phyloP scores from a whole-genome alignment of 2,113 vertebrate species.

The Myiopsitta monachus region DNA sequence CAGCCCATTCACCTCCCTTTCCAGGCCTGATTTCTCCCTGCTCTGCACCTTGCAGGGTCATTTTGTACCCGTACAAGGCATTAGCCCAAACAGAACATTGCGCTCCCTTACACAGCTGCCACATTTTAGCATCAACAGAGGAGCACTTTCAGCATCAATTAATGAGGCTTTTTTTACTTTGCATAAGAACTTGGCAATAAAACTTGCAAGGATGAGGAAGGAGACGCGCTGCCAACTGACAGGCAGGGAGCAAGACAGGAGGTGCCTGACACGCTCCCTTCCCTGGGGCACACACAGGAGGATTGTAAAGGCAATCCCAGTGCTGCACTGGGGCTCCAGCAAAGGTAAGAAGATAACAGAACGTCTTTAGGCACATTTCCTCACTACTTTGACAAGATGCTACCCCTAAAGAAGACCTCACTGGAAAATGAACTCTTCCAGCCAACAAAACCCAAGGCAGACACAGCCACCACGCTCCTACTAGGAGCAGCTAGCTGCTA shows the following conservation, averaged over 20 bases:
- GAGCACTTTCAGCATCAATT: not conserved
- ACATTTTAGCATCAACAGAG: not conserved
- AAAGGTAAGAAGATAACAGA: fast-evolving
- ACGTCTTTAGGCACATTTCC: fast-evolving
- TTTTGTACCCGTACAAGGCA: not conserved
- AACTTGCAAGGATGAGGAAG: not conserved
- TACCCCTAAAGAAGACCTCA: no score
- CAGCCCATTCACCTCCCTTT: not conserved
- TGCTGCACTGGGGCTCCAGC: not conserved
- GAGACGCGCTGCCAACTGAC: constrained; percentile 2
- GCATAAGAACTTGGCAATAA: constrained; percentile 19
- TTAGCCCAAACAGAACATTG: not conserved
- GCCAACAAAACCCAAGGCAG: not conserved
- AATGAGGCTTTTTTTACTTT: constrained; percentile 16
- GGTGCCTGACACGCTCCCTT: not conserved
- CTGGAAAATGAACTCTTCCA: not conserved
- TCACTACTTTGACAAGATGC: fast-evolving
- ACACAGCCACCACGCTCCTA: not conserved
- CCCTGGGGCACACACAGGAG: not conserved
- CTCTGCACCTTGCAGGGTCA: not conserved
- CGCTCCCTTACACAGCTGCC: not conserved
- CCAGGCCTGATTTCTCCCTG: not conserved
- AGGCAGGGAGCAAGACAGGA: not conserved
- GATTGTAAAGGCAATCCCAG: not conserved
- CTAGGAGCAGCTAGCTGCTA: fast-evolving